A percentile compares a stretch with the other conserved stretches of the same genome.
phyloP scores from a whole-genome alignment of 2,113 vertebrate species.

The Archilochus colubris region DNA sequence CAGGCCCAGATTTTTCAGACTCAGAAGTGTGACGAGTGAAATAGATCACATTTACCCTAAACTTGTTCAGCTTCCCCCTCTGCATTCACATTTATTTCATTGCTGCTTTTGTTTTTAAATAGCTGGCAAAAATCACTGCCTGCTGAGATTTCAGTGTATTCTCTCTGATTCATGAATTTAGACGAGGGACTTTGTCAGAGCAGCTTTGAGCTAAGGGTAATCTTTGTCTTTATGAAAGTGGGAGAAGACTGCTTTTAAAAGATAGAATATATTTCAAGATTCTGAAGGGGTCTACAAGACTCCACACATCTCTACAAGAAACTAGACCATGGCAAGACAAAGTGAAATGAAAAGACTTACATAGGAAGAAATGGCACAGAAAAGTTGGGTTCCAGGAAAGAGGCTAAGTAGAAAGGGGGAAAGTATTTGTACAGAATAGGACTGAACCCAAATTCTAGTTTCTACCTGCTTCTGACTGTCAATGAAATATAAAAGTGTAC shows the following conservation, averaged over 20 bases:
- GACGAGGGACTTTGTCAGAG: not conserved
- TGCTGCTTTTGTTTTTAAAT: not conserved
- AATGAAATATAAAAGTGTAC: not conserved
- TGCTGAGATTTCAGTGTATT: not conserved
- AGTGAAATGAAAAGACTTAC: not conserved
- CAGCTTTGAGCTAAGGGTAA: not conserved
- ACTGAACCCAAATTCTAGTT: not conserved
- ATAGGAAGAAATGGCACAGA: not conserved
- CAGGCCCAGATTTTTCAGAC: conserved; percentile 1
- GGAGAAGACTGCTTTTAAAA: conserved; percentile 5
- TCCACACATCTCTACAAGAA: not conserved
- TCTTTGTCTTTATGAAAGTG: not conserved
- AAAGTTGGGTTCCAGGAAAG: not conserved
- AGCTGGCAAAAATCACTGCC: not conserved
- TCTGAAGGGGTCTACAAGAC: not conserved
- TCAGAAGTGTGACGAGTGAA: not conserved
- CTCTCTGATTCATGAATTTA: not conserved
- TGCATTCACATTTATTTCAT: not conserved
- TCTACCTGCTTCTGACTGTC: not conserved
- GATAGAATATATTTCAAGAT: not conserved
- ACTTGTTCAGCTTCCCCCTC: not conserved
- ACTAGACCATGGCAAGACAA: not conserved
- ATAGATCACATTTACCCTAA: not conserved
- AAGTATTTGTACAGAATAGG: not conserved
- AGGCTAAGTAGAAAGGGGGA: not conserved